phyloP scores from a whole-genome alignment of 2,113 vertebrate species.

The Panthera leo region DNA sequence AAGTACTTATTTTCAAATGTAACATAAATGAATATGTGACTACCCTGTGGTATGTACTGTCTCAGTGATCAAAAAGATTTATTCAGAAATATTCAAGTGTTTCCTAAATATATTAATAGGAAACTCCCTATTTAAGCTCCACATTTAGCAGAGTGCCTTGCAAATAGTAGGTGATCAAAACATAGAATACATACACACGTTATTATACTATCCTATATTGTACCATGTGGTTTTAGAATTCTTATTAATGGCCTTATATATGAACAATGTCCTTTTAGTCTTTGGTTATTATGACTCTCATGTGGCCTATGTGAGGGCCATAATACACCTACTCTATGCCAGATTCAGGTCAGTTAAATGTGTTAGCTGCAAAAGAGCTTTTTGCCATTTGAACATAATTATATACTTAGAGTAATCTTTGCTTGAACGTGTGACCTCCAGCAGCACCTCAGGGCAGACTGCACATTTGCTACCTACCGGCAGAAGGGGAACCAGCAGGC shows the following conservation, averaged over 20 bases:
- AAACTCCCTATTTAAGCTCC: neutral
- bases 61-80: constrained; percentile 6
- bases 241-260: neutral
- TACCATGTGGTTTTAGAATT: neutral
- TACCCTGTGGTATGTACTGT: neutral
- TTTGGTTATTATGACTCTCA: neutral
- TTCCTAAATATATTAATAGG: constrained; percentile 39
- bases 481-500: constrained; percentile 82
- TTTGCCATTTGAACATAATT: neutral
- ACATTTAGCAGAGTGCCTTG: constrained; percentile 16
- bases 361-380: neutral
- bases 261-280: neutral
- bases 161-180: constrained; percentile 5
- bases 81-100: neutral
- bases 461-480: constrained; percentile 72
- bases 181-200: neutral
- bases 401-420: constrained; percentile 9
- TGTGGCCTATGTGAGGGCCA: neutral
- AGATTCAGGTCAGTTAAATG: constrained; percentile 12
- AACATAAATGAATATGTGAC: neutral
- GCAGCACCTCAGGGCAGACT: constrained; percentile 69
- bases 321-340: neutral
- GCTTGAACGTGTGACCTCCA: constrained; percentile 61
- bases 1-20: neutral
- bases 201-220: neutral